A percentile compares a stretch with the other conserved stretches of the same genome.
Evolutionary conservation across 2,113 vertebrate genomes (phyloP).

Genomic region (Nipponia nippon): DNA sequence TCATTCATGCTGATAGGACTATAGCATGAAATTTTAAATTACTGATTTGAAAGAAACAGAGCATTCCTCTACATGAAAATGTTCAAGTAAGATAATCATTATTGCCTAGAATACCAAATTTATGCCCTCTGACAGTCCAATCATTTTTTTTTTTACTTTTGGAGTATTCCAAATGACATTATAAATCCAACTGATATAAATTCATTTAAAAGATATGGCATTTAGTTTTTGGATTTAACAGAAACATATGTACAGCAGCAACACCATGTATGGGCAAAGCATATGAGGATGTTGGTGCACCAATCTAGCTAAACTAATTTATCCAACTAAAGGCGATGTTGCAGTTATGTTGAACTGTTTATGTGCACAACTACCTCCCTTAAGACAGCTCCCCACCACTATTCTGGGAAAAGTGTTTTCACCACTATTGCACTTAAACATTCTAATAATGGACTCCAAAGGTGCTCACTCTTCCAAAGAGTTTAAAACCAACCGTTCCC

Average conservation of each 20-base stretch:
- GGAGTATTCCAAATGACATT: neutral
- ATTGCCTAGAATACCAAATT: neutral
- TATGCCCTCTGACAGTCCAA: neutral
- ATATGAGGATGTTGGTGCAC: neutral
- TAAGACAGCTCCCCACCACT: neutral
- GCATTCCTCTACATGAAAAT: neutral
- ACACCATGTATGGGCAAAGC: neutral
- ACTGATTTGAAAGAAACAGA: neutral
- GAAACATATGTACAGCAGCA: neutral
- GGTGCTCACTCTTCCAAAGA: neutral
- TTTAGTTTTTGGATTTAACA: neutral
- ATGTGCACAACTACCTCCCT: neutral
- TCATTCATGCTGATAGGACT: neutral
- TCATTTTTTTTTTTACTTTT: neutral
- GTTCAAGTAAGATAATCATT: neutral
- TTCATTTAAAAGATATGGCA: neutral
- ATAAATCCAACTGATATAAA: neutral
- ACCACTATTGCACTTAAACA: accelerated
- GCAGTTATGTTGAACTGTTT: neutral
- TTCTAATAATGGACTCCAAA: neutral
- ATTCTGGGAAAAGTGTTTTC: neutral
- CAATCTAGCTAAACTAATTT: neutral
- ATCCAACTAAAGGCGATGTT: neutral
- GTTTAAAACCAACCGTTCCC: neutral
- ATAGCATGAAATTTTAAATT: neutral